phyloP scores from a whole-genome alignment of 2,797 vertebrate genomes.

The Anas acuta region DNA sequence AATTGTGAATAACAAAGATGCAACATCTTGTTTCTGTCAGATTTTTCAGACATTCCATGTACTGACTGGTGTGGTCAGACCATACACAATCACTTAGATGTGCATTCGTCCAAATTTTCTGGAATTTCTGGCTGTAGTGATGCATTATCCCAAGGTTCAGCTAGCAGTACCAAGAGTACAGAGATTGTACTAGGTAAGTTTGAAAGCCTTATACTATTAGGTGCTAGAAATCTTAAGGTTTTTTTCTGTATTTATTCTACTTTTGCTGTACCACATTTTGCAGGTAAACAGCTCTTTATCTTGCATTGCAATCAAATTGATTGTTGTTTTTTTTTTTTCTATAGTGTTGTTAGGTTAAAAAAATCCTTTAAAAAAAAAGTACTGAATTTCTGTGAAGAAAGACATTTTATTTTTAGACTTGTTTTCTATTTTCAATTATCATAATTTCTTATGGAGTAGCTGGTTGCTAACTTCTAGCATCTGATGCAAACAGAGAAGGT shows the following conservation, averaged over 20 bases:
- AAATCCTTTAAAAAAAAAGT: too few relatives aligned
- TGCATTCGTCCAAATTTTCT: slow-evolving; percentile 92
- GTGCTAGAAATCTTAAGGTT: background rate
- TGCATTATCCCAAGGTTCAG: slow-evolving; percentile 91
- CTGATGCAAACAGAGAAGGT: background rate
- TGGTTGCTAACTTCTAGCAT: background rate
- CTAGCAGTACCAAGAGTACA: slow-evolving; percentile 89
- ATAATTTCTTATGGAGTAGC: fast-evolving
- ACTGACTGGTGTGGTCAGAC: slow-evolving; percentile 90
- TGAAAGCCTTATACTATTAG: background rate
- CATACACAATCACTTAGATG: slow-evolving; percentile 91
- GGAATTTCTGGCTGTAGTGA: slow-evolving; percentile 98
- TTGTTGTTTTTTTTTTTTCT: background rate
- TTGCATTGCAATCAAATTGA: background rate
- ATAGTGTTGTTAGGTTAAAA: too few relatives aligned
- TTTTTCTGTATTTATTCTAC: background rate
- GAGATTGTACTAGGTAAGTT: slow-evolving; percentile 91
- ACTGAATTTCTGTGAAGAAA: too few relatives aligned
- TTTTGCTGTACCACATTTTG: background rate
- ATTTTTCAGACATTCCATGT: slow-evolving; percentile 91
- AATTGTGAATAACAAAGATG: background rate
- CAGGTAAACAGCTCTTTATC: background rate
- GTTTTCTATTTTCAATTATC: background rate
- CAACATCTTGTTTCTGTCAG: slow-evolving; percentile 73
- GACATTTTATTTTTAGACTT: background rate